Percentiles rank a stretch among this genome's conserved stretches.
phyloP scores from a whole-genome alignment of 2,797 vertebrate genomes.

The Microhierax caerulescens region DNA sequence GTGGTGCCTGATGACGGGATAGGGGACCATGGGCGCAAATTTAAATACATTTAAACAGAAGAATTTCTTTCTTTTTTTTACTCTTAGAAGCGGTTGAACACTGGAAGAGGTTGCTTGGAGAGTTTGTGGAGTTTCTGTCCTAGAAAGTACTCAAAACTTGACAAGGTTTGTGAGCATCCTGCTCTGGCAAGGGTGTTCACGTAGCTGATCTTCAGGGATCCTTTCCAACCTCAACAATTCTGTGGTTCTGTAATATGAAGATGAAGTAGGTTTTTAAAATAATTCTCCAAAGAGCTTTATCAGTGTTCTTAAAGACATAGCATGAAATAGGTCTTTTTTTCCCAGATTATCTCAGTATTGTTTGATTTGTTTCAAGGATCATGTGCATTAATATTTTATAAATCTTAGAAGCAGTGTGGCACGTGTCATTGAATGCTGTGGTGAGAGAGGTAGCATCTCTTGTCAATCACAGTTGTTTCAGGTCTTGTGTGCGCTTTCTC shows the following conservation, averaged over 20 bases:
- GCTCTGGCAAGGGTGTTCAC: fast-evolving
- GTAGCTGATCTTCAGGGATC: background rate
- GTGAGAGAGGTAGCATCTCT: conserved; percentile 27
- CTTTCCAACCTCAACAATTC: background rate
- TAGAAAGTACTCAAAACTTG: background rate
- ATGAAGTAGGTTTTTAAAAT: background rate
- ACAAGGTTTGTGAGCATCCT: background rate
- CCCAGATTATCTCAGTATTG: background rate
- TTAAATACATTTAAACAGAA: background rate
- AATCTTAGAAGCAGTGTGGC: background rate
- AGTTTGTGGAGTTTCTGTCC: background rate
- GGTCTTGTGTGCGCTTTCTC: background rate
- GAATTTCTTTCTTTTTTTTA: background rate
- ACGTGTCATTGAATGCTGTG: conserved; percentile 27
- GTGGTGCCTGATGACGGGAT: background rate
- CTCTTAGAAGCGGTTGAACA: background rate
- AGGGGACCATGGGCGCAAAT: background rate
- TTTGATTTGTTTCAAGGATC: conserved; percentile 28
- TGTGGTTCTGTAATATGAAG: background rate
- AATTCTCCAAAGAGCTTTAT: background rate
- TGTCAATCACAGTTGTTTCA: conserved; percentile 23
- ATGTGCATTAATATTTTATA: conserved; percentile 34
- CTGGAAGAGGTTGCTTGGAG: background rate
- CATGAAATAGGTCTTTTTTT: background rate
- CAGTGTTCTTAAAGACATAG: background rate